Percentiles rank a stretch among this genome's conserved stretches.
Evolutionary conservation across 2,888 invertebrate species (phyloP).

Genomic region (Leptopilina myrica): DNA sequence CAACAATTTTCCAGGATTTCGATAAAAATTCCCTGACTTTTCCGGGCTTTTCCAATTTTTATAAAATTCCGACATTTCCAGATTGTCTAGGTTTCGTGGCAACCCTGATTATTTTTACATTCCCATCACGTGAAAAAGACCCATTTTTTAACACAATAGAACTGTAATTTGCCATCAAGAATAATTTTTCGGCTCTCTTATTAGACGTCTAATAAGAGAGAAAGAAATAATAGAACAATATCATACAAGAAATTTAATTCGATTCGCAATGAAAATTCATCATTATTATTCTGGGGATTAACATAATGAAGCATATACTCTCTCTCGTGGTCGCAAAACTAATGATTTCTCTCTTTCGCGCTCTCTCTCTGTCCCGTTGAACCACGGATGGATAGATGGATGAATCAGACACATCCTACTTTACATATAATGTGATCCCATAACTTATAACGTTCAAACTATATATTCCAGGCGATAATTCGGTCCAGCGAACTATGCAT

Average conservation of each 20-base stretch:
- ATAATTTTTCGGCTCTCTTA: too few species aligned
- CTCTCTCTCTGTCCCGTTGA: slow-evolving; percentile 1
- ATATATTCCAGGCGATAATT: slow-evolving; percentile 55
- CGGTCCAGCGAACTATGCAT: slow-evolving; percentile 17
- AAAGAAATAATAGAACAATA: too few species aligned
- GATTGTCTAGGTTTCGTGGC: too few species aligned
- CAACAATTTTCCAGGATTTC: too few species aligned
- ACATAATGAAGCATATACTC: slow-evolving; percentile 2
- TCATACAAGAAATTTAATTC: slow-evolving; percentile 5
- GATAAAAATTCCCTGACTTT: too few species aligned
- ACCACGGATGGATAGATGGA: slow-evolving; percentile 31
- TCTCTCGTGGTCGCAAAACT: slow-evolving; percentile 23
- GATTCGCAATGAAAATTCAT: slow-evolving; percentile 8
- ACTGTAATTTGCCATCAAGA: too few species aligned
- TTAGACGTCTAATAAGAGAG: too few species aligned
- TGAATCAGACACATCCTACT: slow-evolving; percentile 56
- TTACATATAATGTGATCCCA: slow-evolving; percentile 63
- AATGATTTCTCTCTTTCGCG: slow-evolving; percentile 23
- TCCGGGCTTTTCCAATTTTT: too few species aligned
- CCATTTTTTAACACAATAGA: too few species aligned
- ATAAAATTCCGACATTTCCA: too few species aligned
- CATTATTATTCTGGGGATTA: slow-evolving; percentile 4
- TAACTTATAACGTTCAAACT: slow-evolving; percentile 56
- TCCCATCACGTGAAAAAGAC: too few species aligned
- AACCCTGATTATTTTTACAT: too few species aligned